A percentile compares a stretch with the other conserved stretches of the same genome.
These are phyloP conservation scores for Margarornis squamiger DNA, from an alignment of 2,797 vertebrate genomes.

Conservation along the genomic window DNA sequence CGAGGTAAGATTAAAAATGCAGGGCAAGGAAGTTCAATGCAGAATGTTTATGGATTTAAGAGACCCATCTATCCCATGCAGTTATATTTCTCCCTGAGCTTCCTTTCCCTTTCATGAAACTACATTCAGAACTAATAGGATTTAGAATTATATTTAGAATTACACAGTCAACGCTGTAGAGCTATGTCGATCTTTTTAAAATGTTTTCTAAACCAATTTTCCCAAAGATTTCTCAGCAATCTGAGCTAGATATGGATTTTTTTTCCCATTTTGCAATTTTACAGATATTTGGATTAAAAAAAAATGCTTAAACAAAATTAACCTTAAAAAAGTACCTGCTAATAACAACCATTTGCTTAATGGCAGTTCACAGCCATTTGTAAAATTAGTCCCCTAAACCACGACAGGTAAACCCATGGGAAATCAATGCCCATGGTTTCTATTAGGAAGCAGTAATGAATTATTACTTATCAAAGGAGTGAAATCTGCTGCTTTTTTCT, in stretches of 20 bases:
- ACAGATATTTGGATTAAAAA: background rate
- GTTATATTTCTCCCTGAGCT: background rate
- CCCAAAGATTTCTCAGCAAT: background rate
- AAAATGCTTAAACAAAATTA: background rate
- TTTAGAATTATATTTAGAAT: slow-evolving; percentile 18
- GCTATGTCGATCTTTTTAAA: background rate
- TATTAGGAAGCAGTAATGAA: background rate
- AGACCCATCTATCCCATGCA: background rate
- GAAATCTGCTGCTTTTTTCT: background rate
- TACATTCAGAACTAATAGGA: slow-evolving; percentile 11
- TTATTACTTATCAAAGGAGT: background rate
- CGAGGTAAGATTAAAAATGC: slow-evolving; percentile 25
- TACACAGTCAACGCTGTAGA: background rate
- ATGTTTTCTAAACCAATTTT: background rate
- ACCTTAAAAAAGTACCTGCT: background rate
- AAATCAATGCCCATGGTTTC: slow-evolving; percentile 3
- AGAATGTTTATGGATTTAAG: background rate
- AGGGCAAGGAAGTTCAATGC: background rate
- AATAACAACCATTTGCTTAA: background rate
- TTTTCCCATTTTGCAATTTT: background rate
- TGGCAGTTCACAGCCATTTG: background rate
- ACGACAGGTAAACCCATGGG: background rate
- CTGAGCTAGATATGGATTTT: background rate
- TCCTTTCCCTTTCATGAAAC: background rate
- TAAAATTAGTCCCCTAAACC: background rate